These are phyloP conservation scores for Brachionus sp. DNA, from an alignment of 1,140 invertebrate genomes.

Conservation along the genomic window DNA sequence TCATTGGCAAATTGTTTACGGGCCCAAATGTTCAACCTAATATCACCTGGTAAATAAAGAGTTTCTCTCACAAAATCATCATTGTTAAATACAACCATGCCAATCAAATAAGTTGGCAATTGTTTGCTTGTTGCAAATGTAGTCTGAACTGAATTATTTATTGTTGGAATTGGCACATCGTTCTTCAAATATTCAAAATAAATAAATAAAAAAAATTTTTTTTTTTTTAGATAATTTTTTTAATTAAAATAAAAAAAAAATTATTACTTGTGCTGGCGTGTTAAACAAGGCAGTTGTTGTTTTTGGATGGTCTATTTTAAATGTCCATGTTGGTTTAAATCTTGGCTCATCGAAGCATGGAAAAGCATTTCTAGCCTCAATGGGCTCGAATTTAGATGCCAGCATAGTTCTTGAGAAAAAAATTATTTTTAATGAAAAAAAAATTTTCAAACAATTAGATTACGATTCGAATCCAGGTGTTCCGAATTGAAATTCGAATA, in stretches of 20 bases:
- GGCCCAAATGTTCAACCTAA: not conserved
- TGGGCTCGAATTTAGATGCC: conserved; percentile 40
- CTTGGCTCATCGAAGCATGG: conserved; percentile 45
- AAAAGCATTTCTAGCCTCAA: conserved; percentile 35
- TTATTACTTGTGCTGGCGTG: not conserved
- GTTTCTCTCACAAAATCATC: conserved; percentile 9
- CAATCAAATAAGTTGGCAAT: conserved; percentile 27
- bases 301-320: conserved; percentile 29
- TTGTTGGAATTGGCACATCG: not conserved
- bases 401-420: conserved; percentile 25
- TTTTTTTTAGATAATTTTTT: not conserved
- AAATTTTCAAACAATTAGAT: not conserved
- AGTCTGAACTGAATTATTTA: conserved; percentile 2
- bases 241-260: not conserved
- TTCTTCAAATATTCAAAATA: too few species aligned
- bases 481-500: conserved; percentile 40
- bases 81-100: conserved; percentile 24
- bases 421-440: not conserved
- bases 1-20: not conserved
- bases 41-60: not conserved
- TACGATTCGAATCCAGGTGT: conserved; percentile 17
- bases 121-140: not conserved
- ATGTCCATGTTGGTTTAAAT: conserved; percentile 10
- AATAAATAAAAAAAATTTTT: not conserved
- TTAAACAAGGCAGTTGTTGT: conserved; percentile 25